Conservation (phyloP, 2,888 invertebrate species). For the Tipula confusa region DNA sequence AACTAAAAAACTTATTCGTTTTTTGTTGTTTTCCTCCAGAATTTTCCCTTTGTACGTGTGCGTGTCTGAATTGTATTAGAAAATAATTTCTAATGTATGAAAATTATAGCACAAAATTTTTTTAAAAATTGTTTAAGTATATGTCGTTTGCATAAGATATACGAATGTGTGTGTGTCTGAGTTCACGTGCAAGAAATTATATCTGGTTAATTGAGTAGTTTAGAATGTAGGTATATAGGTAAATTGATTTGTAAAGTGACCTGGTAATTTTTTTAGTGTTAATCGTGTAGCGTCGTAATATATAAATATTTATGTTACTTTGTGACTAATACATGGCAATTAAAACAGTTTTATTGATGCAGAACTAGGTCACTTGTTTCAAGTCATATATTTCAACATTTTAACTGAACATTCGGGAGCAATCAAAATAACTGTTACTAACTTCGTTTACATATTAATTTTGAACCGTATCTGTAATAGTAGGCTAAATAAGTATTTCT, state of each 20-base stretch:
- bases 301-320: background rate
- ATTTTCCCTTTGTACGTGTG: background rate
- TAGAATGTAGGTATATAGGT: background rate
- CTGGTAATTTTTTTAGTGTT: background rate
- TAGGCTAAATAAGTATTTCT: too few relatives aligned
- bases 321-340: background rate
- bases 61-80: background rate
- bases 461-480: too few relatives aligned
- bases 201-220: background rate
- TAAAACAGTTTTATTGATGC: background rate
- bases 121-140: background rate
- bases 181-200: background rate
- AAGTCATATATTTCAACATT: too few relatives aligned
- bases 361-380: background rate
- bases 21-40: background rate
- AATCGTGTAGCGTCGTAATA: too few relatives aligned
- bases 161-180: background rate
- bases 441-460: too few relatives aligned
- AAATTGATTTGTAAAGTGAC: slow-evolving; percentile 6
- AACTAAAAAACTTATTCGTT: background rate
- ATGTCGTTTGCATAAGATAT: background rate
- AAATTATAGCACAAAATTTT: background rate
- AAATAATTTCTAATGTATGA: background rate
- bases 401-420: too few relatives aligned
- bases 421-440: too few relatives aligned